phyloP scores from a whole-genome alignment of 2,113 vertebrate genomes.

The Gymnocephalus cernua region DNA sequence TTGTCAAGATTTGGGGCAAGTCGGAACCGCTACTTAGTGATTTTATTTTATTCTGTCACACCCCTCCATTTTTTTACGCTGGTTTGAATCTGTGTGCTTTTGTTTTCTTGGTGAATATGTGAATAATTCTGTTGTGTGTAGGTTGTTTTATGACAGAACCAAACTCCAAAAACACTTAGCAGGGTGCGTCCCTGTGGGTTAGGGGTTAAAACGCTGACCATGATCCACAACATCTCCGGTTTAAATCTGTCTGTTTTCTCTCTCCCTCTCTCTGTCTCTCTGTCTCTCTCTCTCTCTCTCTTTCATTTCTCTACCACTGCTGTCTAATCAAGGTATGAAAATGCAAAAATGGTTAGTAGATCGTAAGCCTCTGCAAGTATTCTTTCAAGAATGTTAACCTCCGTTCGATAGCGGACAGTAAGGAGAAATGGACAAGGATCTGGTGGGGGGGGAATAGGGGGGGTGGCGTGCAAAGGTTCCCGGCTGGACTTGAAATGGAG shows the following conservation, averaged over 20 bases:
- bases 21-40: no score
- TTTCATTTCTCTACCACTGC: background rate
- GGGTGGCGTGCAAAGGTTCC: background rate
- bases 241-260: background rate
- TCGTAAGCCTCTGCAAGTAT: background rate
- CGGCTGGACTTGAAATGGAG: background rate
- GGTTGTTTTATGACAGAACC: background rate
- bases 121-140: background rate
- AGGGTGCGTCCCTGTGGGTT: background rate
- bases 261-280: background rate
- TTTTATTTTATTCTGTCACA: no score
- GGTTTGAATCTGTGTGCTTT: background rate
- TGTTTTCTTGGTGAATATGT: background rate
- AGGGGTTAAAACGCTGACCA: background rate
- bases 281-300: background rate
- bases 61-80: no score
- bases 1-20: background rate
- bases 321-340: background rate
- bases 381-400: no score
- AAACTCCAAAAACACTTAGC: background rate
- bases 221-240: background rate
- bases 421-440: background rate
- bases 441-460: no score
- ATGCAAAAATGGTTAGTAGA: background rate
- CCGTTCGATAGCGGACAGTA: background rate